phyloP scores from a whole-genome alignment of 2,797 vertebrate species.

The Pangasius larnaudii region DNA sequence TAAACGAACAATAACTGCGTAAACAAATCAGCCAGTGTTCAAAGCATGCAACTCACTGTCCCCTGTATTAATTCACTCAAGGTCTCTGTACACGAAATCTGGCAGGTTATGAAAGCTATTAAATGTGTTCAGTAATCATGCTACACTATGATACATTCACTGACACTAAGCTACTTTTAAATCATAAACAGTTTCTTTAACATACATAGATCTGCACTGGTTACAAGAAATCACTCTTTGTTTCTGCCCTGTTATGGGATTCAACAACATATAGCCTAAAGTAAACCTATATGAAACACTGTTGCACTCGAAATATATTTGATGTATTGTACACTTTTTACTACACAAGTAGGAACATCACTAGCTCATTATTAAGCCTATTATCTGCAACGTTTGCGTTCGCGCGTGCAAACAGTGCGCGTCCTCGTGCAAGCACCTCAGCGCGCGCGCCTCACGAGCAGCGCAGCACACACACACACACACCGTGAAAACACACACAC shows the following conservation, averaged over 20 bases:
- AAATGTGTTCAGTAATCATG: background rate
- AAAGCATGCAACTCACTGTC: background rate
- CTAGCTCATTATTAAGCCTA: background rate
- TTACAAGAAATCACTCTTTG: background rate
- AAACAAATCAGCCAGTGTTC: background rate
- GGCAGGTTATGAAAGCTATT: background rate
- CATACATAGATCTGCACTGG: background rate
- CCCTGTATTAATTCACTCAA: background rate
- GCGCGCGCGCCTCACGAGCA: constrained; percentile 77
- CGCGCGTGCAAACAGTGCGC: constrained; percentile 4
- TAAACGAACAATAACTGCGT: background rate
- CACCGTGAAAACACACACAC: background rate
- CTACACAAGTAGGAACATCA: background rate
- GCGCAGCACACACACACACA: constrained; percentile 58
- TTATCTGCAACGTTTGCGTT: background rate
- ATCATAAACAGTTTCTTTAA: background rate
- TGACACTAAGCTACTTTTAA: background rate
- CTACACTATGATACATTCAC: background rate
- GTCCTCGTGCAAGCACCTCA: constrained; percentile 65
- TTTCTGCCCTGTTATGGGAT: background rate
- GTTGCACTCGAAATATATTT: background rate
- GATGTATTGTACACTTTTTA: background rate
- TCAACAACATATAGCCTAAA: background rate
- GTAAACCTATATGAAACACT: background rate
- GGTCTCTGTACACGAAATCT: background rate